Percentiles rank a stretch among this genome's conserved stretches.
Conservation (phyloP, 2,113 vertebrate species). For the Mormyrus lacerda region DNA sequence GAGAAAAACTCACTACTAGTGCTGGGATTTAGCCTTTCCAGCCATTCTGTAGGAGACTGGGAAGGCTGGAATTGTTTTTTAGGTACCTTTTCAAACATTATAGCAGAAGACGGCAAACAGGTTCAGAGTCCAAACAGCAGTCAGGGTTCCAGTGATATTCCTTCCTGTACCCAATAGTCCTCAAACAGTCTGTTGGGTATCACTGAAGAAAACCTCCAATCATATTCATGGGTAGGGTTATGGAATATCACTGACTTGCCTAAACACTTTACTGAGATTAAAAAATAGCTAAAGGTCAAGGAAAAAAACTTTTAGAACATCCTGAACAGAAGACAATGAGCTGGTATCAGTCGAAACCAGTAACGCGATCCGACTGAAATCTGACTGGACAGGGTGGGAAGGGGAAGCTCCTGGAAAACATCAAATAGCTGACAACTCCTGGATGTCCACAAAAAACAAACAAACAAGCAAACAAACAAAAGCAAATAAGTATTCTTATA, state of each 20-base stretch:
- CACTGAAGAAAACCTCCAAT: not conserved
- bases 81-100: not conserved
- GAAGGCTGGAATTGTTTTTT: not conserved
- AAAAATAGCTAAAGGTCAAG: not conserved
- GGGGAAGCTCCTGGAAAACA: not conserved
- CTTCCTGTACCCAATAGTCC: not conserved
- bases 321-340: not conserved
- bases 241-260: not conserved
- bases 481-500: not conserved
- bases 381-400: not conserved
- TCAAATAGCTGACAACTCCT: not conserved
- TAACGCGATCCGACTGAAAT: not conserved
- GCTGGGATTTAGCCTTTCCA: not conserved
- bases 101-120: not conserved
- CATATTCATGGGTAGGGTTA: not conserved
- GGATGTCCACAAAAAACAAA: not conserved
- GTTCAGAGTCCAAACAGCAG: not conserved
- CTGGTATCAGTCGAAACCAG: not conserved
- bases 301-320: not conserved
- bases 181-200: not conserved
- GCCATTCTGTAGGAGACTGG: not conserved
- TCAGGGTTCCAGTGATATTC: not conserved
- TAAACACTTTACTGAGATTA: not conserved
- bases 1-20: not conserved
- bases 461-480: not conserved